Evolutionary conservation across 2,888 invertebrate genomes (phyloP), one percentile per base, ranked within the genome.

Genomic region (Polyploca ridens): DNA sequence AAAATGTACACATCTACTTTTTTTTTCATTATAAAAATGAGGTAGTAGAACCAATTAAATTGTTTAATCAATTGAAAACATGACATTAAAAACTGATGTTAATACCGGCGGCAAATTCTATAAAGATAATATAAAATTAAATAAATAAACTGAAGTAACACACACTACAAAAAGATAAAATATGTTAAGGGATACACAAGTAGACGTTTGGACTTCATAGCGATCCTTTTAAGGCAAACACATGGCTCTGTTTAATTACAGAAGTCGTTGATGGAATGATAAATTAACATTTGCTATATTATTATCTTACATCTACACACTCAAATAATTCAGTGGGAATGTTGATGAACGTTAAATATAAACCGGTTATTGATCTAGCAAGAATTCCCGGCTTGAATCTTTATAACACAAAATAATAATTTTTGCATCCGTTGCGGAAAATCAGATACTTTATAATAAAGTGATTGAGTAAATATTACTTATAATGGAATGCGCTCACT

Each of bases 201-300:
- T 60, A 38, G 59, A 16, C 13, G 59, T 60, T 60, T 35, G 38
- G 59, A 35, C 59, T 60, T 60, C 59, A 60, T 19, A 60, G 38
- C 59, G 35, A 58, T 60, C 59, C 59, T 60, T 60, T 60, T 38
- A 60, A 35, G 59, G 38, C 58, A 33, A 33, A n/a, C 58, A 58
- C 35, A 35, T 58, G 46, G 58, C 33, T 58, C 58, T n/a, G 35
- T 58, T 58, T 58, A 54, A 54, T 54, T 54, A 54, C 54, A 19
- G 54, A 54, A 57, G 62, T 57, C 60, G 57, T 59, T 62, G 60
- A 38, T 65, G 62, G 60, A 63, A 65, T 65, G 60, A 33, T 60
- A 19, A 54, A 35, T 60, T 10, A 38, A 67, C 63, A 66, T 68
- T 66, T 63, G 62, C 67, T 65, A 33, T 49, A 58, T n/a, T n/a